These are phyloP conservation scores for Malthinus seriepunctatus DNA, from an alignment of 2,888 invertebrate genomes.

Conservation along the genomic window DNA sequence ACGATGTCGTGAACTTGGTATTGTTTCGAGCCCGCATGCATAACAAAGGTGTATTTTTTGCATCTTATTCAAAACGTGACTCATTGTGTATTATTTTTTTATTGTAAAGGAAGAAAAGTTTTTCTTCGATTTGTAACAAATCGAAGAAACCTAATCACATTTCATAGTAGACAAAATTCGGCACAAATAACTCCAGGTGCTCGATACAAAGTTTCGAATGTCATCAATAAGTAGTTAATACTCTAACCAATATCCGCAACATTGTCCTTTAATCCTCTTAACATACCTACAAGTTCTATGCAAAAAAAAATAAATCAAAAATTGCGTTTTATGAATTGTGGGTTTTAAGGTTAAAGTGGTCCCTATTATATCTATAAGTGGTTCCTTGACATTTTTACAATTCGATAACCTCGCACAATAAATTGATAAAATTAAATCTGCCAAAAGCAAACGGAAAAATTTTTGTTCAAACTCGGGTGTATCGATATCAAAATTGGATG, in stretches of 20 bases:
- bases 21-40: constrained; percentile 49
- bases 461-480: background rate
- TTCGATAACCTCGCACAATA: constrained; percentile 26
- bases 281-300: constrained; percentile 19
- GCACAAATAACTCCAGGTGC: constrained; percentile 29
- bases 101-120: background rate
- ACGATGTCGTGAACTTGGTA: constrained; percentile 42
- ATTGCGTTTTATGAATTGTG: constrained; percentile 32
- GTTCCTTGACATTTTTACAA: constrained; percentile 38
- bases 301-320: constrained; percentile 31
- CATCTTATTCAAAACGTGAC: background rate
- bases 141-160: constrained; percentile 21
- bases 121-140: background rate
- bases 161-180: constrained; percentile 19
- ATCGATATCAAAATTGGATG: background rate
- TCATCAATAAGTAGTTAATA: constrained; percentile 33
- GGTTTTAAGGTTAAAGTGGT: constrained; percentile 33
- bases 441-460: background rate
- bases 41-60: constrained; percentile 9
- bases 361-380: constrained; percentile 36
- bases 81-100: background rate
- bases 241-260: constrained; percentile 33
- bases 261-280: constrained; percentile 37
- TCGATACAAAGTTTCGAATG: constrained; percentile 25
- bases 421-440: constrained; percentile 8